A percentile compares a stretch with the other conserved stretches of the same genome.
phyloP scores from a whole-genome alignment of 2,113 vertebrate genomes.

The Nesoenas mayeri region DNA sequence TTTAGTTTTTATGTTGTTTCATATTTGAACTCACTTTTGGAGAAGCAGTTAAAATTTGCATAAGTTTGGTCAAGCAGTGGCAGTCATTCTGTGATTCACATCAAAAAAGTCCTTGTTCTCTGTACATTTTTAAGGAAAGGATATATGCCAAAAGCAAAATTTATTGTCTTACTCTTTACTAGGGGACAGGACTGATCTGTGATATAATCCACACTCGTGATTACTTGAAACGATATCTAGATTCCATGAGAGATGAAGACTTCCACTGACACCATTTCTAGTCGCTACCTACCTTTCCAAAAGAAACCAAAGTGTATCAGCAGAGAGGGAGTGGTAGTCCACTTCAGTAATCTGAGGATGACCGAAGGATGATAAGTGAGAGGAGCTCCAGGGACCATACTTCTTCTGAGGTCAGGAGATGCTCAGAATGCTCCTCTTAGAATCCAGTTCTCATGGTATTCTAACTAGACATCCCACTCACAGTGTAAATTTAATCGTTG shows the following conservation, averaged over 20 bases:
- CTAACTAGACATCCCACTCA: background rate
- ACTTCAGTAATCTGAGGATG: background rate
- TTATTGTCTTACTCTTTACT: background rate
- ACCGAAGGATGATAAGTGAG: background rate
- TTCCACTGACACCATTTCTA: background rate
- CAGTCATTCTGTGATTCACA: background rate
- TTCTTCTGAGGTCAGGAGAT: background rate
- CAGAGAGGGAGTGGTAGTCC: background rate
- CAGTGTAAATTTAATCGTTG: background rate
- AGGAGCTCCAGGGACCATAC: background rate
- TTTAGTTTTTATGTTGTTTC: background rate
- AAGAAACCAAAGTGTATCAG: background rate
- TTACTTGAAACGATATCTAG: background rate
- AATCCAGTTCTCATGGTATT: background rate
- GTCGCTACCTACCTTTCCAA: background rate
- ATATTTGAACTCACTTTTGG: background rate
- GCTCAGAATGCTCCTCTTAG: rapidly evolving
- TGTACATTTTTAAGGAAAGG: background rate
- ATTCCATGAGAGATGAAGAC: background rate
- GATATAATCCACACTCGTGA: background rate
- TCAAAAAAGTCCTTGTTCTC: background rate
- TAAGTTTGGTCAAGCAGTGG: background rate
- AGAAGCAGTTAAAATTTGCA: background rate
- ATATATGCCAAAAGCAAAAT: background rate
- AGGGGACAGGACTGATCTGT: background rate